phyloP scores from a whole-genome alignment of 1,140 invertebrate species.

The Drosophila tani region DNA sequence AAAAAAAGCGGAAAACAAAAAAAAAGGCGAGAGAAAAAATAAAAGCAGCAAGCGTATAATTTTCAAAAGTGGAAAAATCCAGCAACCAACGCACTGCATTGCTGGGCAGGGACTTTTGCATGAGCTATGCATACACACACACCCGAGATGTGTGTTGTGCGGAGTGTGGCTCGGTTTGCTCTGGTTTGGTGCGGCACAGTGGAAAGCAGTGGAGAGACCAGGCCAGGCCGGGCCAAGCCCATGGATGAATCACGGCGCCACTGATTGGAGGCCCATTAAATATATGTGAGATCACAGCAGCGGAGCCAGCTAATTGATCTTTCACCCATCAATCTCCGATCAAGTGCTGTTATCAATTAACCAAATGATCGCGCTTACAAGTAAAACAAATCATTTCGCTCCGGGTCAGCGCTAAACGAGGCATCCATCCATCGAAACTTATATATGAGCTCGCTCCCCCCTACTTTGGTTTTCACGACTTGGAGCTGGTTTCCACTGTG shows the following conservation, averaged over 20 bases:
- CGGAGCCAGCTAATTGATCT: conserved; percentile 47
- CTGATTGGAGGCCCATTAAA: conserved; percentile 45
- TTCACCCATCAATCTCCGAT: conserved; percentile 49
- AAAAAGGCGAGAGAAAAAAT: conserved; percentile 52
- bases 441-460: conserved; percentile 2
- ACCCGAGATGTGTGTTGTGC: conserved; percentile 6
- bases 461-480: conserved; percentile 24
- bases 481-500: conserved; percentile 57
- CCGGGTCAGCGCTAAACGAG: conserved; percentile 60
- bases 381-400: conserved; percentile 60
- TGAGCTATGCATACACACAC: conserved; percentile 9
- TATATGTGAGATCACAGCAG: conserved; percentile 42
- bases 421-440: conserved; percentile 8
- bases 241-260: conserved; percentile 48
- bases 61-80: conserved; percentile 79
- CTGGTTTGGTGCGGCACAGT: conserved; percentile 53
- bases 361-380: conserved; percentile 63
- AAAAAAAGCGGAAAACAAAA: conserved; percentile 19
- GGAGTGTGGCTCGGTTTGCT: conserved; percentile 17
- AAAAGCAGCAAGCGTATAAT: conserved; percentile 73
- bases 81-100: conserved; percentile 57
- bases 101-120: conserved; percentile 48
- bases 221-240: conserved; percentile 16
- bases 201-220: conserved; percentile 30
- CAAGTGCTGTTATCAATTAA: conserved; percentile 69